Base-by-base conservation (phyloP, 2,888 invertebrate genomes). In the Arrhopalites spinosus region DNA sequence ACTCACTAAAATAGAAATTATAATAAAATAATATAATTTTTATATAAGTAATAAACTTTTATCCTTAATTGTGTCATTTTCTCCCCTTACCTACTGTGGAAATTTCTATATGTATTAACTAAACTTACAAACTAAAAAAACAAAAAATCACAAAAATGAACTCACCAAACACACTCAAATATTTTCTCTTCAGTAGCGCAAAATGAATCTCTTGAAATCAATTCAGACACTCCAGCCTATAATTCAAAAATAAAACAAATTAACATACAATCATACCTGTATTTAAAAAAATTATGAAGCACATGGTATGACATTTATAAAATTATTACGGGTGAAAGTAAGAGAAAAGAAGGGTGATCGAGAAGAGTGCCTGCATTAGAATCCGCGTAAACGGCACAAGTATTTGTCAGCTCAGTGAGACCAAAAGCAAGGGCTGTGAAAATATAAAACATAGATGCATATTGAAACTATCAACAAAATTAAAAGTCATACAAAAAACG, bases 151-250 rank as follows among this genome's bases (percentile, higher is more conserved):
- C n/a, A n/a, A n/a, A n/a, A n/a, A n/a, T n/a, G n/a, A n/a, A n/a
- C n/a, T 75, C 88, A 89, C 85, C 91, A 90, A 0, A 98, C 93
- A 0, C 79, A 79, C 56, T 82, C 81, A 87, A 99, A 99, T 81
- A 99, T 97, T 83, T 96, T 93, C 53, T 95, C 94, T 87, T 99
- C 99, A 0, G 93, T 91, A 0, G 96, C 97, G 87, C 94, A 98
- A 87, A 99, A 98, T 8, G 98, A 97, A 86, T 98, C 95, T 69
- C 98, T 89, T 70, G 91, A 90, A 45, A 99, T 88, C 11, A 99
- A 89, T 84, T 95, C 93, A 84, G 92, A 91, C 73, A 99, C 86
- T 0, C 96, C 92, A 83, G 89, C 89, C 89, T 91, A 82, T 79
- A 69, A 50, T 81, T 85, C 85, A 64, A 75, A 76, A 73, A 69